Conservation (phyloP, 2,888 invertebrate species). For the Melanchra persicariae region DNA sequence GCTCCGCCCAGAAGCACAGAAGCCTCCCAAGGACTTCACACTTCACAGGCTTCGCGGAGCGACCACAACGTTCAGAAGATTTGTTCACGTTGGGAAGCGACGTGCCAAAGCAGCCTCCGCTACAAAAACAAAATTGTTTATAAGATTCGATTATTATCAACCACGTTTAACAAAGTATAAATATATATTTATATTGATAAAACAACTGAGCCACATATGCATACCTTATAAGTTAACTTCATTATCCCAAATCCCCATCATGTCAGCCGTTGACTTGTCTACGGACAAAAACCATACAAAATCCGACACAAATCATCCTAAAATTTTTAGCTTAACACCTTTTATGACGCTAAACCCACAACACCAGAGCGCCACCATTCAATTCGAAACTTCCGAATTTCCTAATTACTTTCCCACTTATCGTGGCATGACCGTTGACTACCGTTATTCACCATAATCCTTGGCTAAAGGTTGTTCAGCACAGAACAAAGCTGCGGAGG, state of each 20-base stretch:
- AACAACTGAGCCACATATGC: not conserved
- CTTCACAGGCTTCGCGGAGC: too few species aligned
- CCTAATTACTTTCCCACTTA: conserved; percentile 49
- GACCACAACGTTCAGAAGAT: too few species aligned
- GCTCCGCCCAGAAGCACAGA: too few species aligned
- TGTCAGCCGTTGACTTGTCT: not conserved
- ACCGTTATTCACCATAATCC: conserved; percentile 66
- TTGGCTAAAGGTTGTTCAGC: conserved; percentile 66
- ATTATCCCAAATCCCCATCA: not conserved
- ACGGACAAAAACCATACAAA: not conserved
- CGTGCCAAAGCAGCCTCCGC: too few species aligned
- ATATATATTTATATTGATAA: too few species aligned
- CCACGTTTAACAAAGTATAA: too few species aligned
- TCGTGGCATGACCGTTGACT: conserved; percentile 46
- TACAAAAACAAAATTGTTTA: too few species aligned
- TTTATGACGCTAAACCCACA: conserved; percentile 10
- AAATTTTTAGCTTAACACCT: not conserved
- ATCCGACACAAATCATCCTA: not conserved
- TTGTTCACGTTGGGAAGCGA: too few species aligned
- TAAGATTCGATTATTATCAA: too few species aligned
- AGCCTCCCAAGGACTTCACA: too few species aligned
- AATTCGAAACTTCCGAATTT: conserved; percentile 30
- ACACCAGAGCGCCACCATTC: conserved; percentile 23
- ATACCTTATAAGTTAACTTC: too few species aligned
- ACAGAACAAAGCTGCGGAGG: conserved; percentile 65